Base-by-base conservation (phyloP, 2,113 vertebrate species). In the Perognathus longimembris region DNA sequence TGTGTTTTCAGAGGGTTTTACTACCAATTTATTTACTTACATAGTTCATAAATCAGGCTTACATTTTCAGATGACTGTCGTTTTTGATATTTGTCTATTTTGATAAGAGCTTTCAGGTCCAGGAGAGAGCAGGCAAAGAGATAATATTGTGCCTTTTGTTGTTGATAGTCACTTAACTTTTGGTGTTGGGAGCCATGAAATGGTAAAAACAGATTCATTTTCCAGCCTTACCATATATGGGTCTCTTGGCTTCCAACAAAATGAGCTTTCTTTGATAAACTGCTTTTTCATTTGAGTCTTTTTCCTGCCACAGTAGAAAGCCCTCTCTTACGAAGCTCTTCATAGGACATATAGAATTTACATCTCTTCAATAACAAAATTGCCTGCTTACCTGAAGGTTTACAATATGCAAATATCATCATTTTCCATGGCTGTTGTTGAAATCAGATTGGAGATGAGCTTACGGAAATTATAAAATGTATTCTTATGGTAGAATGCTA, bases 261-360 rank as follows among this genome's bases (percentile, higher is more conserved):
- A 54, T 86, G 71, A 91, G 73, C 63, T 94, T 89, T 77, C 84
- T 89, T 61, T 57, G 32, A 92, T 67, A 75, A 96, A 79, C 85
- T 73, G 86, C 54, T 54, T 83, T 88, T 88, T 36, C 82, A 30
- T 61, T 90, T 94, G 80, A 77, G 92, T 84, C 89, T 94, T 92
- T 96, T 93, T 87, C 74, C 76, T 96, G 92, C 75, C 94, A 59
- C 83, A 86, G 82, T 82, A 79, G 75, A 88, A 54, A 82, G 66
- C 24, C 76, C 75, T 36, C 84, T 78, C 71, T 76, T 38, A 32
- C 0, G 26, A 88, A 86, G 40, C 71, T 80, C 63, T 92, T 90
- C 22, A 22, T 63, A 61, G 50, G 67, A 79, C 18, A 40, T 22
- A 28, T 6, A 63, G 89, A 81, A 85, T 93, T 78, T 83, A 30